Evolutionary conservation across 2,797 vertebrate species (phyloP).

Genomic region (Anisognathus igniventris): DNA sequence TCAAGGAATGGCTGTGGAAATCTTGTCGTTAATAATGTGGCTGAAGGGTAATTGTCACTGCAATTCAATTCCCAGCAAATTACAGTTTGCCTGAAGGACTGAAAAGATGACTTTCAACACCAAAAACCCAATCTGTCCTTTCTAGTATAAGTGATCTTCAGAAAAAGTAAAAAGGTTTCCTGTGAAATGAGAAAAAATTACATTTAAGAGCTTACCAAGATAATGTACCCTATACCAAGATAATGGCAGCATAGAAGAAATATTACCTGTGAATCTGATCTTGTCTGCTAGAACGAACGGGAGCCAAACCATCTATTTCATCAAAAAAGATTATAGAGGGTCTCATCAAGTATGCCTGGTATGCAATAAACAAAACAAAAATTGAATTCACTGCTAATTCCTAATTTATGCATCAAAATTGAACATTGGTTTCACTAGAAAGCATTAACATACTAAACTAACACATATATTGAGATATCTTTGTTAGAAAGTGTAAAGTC

Average conservation of each 20-base stretch:
- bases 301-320: slow-evolving; percentile 98
- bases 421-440: not conserved
- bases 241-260: not conserved
- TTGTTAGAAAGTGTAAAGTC: not conserved
- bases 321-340: slow-evolving; percentile 99
- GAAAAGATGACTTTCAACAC: not conserved
- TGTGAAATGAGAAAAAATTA: not conserved
- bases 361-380: not conserved
- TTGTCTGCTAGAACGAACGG: slow-evolving; percentile 97
- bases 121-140: not conserved
- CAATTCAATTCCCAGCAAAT: not conserved
- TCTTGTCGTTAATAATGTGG: not conserved
- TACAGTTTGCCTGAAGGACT: not conserved
- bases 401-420: not conserved
- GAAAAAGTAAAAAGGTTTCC: not conserved
- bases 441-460: not conserved
- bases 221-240: not conserved
- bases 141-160: not conserved
- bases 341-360: slow-evolving; percentile 98
- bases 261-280: slow-evolving; percentile 98
- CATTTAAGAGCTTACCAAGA: not conserved
- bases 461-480: not conserved
- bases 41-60: not conserved
- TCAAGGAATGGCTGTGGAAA: not conserved
- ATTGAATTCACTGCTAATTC: not conserved